A percentile compares a stretch with the other conserved stretches of the same genome.
Conservation (phyloP, 2,888 invertebrate species). For the Drosophila paranaensis region DNA sequence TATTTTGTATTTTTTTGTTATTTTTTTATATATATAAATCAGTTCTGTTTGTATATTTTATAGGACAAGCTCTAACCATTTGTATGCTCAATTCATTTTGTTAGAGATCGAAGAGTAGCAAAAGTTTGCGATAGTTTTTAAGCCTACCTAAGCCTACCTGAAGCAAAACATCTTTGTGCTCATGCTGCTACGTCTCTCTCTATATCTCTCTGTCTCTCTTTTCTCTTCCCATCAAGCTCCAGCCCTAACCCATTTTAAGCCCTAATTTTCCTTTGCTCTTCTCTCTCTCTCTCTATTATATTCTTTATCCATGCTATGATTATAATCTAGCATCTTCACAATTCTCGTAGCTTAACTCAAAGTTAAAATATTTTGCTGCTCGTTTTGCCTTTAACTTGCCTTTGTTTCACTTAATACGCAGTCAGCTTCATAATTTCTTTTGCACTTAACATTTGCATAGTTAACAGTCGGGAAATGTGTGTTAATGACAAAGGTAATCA, state of each 20-base stretch:
- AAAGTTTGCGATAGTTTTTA: too few species aligned
- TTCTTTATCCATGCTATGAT: neutral
- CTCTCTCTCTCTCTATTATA: neutral
- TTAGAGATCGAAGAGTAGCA: too few species aligned
- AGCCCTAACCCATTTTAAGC: neutral
- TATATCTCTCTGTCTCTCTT: neutral
- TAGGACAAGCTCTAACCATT: too few species aligned
- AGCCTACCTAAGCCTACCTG: too few species aligned
- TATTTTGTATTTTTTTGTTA: too few species aligned
- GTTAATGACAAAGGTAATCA: constrained; percentile 27
- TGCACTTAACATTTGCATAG: constrained; percentile 8
- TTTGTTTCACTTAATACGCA: neutral
- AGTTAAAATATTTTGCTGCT: neutral
- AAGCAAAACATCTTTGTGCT: too few species aligned
- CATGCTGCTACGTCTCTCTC: neutral
- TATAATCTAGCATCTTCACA: neutral
- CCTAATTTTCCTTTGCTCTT: neutral
- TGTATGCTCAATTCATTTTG: too few species aligned
- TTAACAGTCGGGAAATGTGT: neutral
- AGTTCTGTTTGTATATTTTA: too few species aligned
- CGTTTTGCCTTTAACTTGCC: neutral
- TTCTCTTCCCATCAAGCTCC: too few species aligned
- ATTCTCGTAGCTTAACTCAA: neutral
- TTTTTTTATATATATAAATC: too few species aligned
- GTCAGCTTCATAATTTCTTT: neutral